phyloP scores from a whole-genome alignment of 2,797 vertebrate genomes.

The Sebastes cheni region DNA sequence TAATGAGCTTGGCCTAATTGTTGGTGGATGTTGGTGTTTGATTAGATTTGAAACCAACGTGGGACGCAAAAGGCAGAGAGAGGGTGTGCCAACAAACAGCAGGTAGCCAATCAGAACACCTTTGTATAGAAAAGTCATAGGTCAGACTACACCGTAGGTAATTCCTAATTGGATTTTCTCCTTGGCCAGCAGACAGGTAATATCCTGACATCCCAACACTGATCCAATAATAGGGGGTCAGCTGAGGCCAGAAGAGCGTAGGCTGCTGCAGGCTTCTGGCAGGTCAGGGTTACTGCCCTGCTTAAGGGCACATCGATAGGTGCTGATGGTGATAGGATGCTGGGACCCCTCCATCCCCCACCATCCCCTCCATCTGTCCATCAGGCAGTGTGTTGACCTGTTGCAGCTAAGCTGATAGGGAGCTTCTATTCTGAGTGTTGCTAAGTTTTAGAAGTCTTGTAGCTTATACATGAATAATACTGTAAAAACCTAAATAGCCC shows the following conservation, averaged over 20 bases:
- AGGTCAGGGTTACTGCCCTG: conserved; percentile 13
- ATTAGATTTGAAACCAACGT: conserved; percentile 40
- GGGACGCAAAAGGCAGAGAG: neutral
- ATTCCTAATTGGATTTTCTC: conserved; percentile 58
- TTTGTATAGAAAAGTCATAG: neutral
- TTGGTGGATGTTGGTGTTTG: conserved; percentile 34
- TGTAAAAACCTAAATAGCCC: neutral
- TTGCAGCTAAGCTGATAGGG: conserved; percentile 44
- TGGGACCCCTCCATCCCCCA: neutral
- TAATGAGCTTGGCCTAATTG: conserved; percentile 45
- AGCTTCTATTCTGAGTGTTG: conserved; percentile 24
- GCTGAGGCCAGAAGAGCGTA: neutral
- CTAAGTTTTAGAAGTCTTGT: neutral
- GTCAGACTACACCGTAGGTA: conserved; percentile 15
- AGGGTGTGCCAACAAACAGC: neutral
- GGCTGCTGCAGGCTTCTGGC: neutral
- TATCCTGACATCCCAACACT: conserved; percentile 23
- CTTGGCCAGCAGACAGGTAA: conserved; percentile 32
- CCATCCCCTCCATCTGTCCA: neutral
- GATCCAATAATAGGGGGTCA: conserved; percentile 36
- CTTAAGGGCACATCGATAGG: neutral
- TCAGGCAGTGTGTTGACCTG: neutral
- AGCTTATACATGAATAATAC: neutral
- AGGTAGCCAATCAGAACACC: conserved; percentile 9
- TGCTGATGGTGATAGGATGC: neutral